Base-by-base conservation (phyloP, 1,140 invertebrate genomes). In the Telenomus remus region DNA sequence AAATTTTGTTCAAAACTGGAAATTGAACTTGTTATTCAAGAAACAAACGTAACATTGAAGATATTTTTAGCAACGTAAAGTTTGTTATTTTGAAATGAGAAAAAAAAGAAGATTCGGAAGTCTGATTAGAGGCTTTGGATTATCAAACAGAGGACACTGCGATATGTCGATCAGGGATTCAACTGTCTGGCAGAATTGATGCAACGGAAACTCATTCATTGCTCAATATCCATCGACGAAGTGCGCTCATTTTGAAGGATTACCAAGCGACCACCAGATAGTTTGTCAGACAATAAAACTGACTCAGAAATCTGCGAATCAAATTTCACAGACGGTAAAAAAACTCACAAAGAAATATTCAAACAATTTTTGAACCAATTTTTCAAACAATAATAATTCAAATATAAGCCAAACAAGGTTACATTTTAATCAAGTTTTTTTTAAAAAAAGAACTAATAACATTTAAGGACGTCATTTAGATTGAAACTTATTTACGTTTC, bases 241-340 rank as follows among this genome's bases (percentile, higher is more conserved):
- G 53, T 33, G 15, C 37, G 53, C 66, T 51, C 74, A 66, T 76
- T 68, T 56, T 53, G 66, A 50, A 55, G 59, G 69, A 72, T 77
- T 63, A 59, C 2, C 39, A 63, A 51, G 13, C 43, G 51, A 37
- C 14, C 57, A 59, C 60, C 77, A 27, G 64, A 44, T 76, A 75
- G 72, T 80, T 80, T 74, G 60, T 65, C 55, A 78, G 71, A 80
- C 80, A 80, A 80, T 80, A 76, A 73, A 64, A 53, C 43, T 53
- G 56, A 15, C 15, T 39, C 46, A 35, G 27, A 12, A 10, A 47
- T 39, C 2, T 14, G 12, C 37, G 9, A 9, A 39, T 39, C 37
- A 39, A 11, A 11, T 9, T 39, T 9, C n/a, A n/a, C 5, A 44
- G 37, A 39, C 8, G 37, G 9, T 5, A 39, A n/a, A n/a, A 39